Conservation (phyloP, 92 coral and sea anemone species). For the Parazoanthus swiftii region DNA sequence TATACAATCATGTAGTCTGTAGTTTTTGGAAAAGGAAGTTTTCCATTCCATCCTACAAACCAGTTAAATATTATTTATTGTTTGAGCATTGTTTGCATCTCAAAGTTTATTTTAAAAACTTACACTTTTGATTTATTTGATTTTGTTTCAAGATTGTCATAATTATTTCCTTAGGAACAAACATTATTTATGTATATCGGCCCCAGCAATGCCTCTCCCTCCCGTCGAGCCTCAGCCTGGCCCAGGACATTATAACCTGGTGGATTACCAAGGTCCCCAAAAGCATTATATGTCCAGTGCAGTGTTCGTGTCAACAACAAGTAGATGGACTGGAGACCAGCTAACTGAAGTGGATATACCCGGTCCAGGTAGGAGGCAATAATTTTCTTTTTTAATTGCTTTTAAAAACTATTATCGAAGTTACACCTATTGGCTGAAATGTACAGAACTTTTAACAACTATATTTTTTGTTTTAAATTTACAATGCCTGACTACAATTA, state of each 20-base stretch:
- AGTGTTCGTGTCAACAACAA: conserved; percentile 91
- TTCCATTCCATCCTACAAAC: no score
- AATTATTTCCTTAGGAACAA: conserved; percentile 66
- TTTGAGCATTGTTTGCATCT: no score
- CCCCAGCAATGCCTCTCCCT: conserved; percentile 95
- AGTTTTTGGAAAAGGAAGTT: no score
- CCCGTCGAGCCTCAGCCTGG: conserved; percentile 91
- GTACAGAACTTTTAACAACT: no score
- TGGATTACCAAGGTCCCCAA: conserved; percentile 87
- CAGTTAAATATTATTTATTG: no score
- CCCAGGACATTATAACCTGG: conserved; percentile 95
- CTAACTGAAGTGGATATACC: conserved; percentile 73
- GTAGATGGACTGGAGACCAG: conserved; percentile 81
- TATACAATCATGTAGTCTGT: no score
- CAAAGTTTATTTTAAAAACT: no score
- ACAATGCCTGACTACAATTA: no score
- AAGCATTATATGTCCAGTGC: conserved; percentile 97
- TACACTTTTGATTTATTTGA: no score
- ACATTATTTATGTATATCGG: conserved; percentile 95
- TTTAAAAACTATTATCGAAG: neutral
- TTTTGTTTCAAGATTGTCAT: neutral
- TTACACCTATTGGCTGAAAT: no score
- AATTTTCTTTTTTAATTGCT: neutral
- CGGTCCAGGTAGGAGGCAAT: conserved; percentile 79
- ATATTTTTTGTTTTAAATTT: no score